Evolutionary conservation across 2,113 vertebrate species (phyloP).

Genomic region (Ariopsis seemanni): DNA sequence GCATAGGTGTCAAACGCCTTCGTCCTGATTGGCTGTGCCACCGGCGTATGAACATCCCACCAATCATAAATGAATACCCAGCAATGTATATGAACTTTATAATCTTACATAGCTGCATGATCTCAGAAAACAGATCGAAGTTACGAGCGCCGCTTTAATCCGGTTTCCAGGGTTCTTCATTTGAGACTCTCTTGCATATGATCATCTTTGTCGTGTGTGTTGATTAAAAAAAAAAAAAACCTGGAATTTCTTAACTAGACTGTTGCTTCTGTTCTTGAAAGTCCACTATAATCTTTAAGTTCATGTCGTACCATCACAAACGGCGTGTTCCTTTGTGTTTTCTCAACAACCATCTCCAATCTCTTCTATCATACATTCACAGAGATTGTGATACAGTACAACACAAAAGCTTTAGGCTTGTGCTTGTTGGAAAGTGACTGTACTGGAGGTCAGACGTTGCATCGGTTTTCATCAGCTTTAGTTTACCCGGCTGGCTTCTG

Average conservation of each 20-base stretch:
- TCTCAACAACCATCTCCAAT: not conserved
- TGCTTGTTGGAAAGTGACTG: not conserved
- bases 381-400: not conserved
- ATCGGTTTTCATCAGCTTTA: conserved; percentile 31
- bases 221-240: too few relatives aligned
- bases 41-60: not conserved
- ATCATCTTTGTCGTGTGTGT: not conserved
- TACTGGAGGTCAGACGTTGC: conserved; percentile 15
- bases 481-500: not conserved
- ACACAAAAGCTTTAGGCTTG: not conserved
- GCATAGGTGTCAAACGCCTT: not conserved
- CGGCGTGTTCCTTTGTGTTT: not conserved
- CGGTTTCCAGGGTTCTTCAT: not conserved
- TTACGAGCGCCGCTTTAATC: not conserved
- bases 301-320: not conserved
- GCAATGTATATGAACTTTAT: not conserved
- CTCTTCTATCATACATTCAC: not conserved
- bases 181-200: too few relatives aligned
- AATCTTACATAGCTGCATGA: not conserved
- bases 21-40: not conserved
- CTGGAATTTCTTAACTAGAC: not conserved
- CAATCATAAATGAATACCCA: not conserved
- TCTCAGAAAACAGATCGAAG: not conserved
- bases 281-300: not conserved
- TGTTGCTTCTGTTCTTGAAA: not conserved